phyloP scores from a whole-genome alignment of 2,113 vertebrate species.

The Oncorhynchus tshawytscha region DNA sequence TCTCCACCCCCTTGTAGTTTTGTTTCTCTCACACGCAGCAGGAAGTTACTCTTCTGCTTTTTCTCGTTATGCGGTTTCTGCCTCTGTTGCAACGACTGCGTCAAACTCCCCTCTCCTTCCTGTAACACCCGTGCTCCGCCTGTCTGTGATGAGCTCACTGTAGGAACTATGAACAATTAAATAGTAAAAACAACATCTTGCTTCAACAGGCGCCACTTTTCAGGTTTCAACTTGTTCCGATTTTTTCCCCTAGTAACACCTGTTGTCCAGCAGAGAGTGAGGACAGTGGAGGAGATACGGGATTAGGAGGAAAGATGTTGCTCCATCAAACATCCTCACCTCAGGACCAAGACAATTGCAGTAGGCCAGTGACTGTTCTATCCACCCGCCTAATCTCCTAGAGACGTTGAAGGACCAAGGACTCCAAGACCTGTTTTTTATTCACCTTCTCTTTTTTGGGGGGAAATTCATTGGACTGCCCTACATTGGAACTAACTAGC shows the following conservation, averaged over 20 bases:
- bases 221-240: not conserved
- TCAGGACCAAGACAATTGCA: slow-evolving; percentile 33
- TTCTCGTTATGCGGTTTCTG: slow-evolving; percentile 66
- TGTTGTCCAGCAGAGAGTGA: not conserved
- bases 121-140: slow-evolving; percentile 33
- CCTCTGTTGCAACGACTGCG: slow-evolving; percentile 29
- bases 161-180: slow-evolving; percentile 1
- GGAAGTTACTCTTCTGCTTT: slow-evolving; percentile 74
- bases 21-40: slow-evolving; percentile 58
- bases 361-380: slow-evolving; percentile 23
- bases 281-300: slow-evolving; percentile 6
- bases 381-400: not conserved
- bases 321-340: slow-evolving; percentile 26
- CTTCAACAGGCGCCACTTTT: not conserved
- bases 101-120: slow-evolving; percentile 62
- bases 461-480: not conserved
- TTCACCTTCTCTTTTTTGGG: slow-evolving; percentile 9
- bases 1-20: slow-evolving; percentile 25
- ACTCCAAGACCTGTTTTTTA: not conserved
- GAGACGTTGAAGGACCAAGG: slow-evolving; percentile 5
- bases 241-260: not conserved
- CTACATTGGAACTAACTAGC: not conserved
- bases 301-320: slow-evolving; percentile 39
- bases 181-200: not conserved
- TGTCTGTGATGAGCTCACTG: not conserved